Evolutionary conservation across 2,113 vertebrate species (phyloP).

Genomic region (Anas platyrhynchos): DNA sequence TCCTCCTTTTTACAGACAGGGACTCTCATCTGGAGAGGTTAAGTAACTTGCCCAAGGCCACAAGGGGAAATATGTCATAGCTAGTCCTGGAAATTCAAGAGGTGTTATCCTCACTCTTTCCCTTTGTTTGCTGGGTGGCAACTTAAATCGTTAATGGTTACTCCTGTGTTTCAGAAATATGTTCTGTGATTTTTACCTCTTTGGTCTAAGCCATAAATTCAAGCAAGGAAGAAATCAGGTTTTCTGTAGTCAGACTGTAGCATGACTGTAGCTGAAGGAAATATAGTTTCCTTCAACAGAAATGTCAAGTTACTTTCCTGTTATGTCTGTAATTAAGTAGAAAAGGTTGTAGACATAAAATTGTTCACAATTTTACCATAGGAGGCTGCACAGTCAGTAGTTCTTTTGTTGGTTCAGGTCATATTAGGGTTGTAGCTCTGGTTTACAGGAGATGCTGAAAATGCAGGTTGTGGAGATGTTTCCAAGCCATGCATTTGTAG

Average conservation of each 20-base stretch:
- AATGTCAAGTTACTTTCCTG: not conserved
- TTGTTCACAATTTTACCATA: not conserved
- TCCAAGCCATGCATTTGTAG: not conserved
- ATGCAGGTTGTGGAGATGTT: not conserved
- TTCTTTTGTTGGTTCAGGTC: not conserved
- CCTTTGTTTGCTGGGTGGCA: not conserved
- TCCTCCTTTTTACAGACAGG: constrained; percentile 37
- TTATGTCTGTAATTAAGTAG: not conserved
- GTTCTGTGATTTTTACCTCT: not conserved
- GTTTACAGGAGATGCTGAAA: not conserved
- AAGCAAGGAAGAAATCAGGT: not conserved
- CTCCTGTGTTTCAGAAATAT: not conserved
- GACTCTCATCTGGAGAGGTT: constrained; percentile 42
- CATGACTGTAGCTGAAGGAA: not conserved
- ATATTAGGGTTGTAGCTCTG: not conserved
- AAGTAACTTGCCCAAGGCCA: constrained; percentile 45
- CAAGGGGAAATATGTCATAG: not conserved
- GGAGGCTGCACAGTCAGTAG: not conserved
- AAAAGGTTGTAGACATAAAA: not conserved
- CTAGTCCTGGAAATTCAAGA: not conserved
- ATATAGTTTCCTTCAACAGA: not conserved
- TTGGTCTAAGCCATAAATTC: not conserved
- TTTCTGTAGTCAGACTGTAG: not conserved
- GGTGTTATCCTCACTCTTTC: not conserved
- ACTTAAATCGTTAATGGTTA: not conserved